These are phyloP conservation scores for Diuraphis noxia DNA, from an alignment of 1,140 invertebrate species.

Conservation along the genomic window DNA sequence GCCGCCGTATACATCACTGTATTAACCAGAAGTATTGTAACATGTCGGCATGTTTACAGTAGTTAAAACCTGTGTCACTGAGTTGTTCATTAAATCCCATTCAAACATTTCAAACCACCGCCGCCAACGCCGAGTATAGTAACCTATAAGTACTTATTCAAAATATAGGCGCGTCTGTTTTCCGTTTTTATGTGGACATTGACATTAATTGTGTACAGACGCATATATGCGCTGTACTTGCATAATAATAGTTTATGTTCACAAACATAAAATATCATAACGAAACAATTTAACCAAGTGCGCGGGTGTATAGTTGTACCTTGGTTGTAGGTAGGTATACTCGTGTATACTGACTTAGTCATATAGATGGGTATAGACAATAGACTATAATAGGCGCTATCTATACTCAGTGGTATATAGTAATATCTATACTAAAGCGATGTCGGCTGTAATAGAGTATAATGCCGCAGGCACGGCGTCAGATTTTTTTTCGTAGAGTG, in stretches of 20 bases:
- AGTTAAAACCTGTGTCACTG: background rate
- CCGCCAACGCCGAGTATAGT: background rate
- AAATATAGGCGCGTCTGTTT: slow-evolving; percentile 18
- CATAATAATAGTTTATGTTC: background rate
- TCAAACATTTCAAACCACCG: slow-evolving; percentile 1
- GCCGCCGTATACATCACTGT: background rate
- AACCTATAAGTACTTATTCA: background rate
- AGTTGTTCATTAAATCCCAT: slow-evolving; percentile 23
- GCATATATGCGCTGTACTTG: background rate
- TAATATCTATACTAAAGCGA: background rate
- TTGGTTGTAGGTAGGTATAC: background rate
- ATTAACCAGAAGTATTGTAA: background rate
- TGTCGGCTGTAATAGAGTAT: background rate
- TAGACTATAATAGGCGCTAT: background rate
- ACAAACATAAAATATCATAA: background rate
- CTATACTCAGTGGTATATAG: background rate
- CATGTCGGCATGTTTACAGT: background rate
- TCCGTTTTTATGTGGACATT: slow-evolving; percentile 18
- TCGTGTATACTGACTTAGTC: background rate
- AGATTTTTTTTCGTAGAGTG: background rate
- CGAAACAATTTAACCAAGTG: background rate
- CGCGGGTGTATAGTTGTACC: background rate
- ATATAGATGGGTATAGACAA: background rate
- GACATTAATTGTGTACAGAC: background rate
- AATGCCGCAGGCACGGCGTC: no score